Evolutionary conservation across 2,888 invertebrate species (phyloP).

Genomic region (Cepaea hortensis): DNA sequence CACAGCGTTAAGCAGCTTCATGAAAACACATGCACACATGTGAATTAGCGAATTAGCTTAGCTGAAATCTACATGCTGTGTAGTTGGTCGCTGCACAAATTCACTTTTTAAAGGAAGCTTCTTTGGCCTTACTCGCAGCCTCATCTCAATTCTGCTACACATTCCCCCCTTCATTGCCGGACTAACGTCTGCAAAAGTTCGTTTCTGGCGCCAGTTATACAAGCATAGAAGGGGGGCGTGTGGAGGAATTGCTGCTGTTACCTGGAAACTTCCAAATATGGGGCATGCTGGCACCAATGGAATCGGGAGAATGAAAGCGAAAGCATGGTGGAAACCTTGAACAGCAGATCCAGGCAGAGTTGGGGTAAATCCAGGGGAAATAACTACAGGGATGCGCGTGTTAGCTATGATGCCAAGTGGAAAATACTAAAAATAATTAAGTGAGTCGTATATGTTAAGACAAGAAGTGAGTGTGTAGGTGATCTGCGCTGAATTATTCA

Average conservation of each 20-base stretch:
- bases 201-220: not conserved
- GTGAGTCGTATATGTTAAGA: not conserved
- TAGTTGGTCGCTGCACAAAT: too few species aligned
- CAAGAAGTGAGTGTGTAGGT: not conserved
- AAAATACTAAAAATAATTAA: not conserved
- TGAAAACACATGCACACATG: too few species aligned
- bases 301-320: constrained; percentile 8
- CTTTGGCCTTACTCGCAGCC: not conserved
- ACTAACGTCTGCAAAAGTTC: not conserved
- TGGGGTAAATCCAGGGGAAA: too few species aligned
- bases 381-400: too few species aligned
- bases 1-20: too few species aligned
- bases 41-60: too few species aligned
- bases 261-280: constrained; percentile 38
- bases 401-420: not conserved
- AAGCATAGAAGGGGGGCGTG: not conserved
- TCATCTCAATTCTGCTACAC: not conserved
- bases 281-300: constrained; percentile 23
- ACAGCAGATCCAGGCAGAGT: too few species aligned
- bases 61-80: too few species aligned
- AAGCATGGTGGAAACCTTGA: too few species aligned
- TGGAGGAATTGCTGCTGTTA: not conserved
- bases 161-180: not conserved
- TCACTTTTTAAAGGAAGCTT: not conserved
- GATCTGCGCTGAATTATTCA: not conserved